Conservation (phyloP, 2,113 vertebrate genomes). For the Eurypyga helias region DNA sequence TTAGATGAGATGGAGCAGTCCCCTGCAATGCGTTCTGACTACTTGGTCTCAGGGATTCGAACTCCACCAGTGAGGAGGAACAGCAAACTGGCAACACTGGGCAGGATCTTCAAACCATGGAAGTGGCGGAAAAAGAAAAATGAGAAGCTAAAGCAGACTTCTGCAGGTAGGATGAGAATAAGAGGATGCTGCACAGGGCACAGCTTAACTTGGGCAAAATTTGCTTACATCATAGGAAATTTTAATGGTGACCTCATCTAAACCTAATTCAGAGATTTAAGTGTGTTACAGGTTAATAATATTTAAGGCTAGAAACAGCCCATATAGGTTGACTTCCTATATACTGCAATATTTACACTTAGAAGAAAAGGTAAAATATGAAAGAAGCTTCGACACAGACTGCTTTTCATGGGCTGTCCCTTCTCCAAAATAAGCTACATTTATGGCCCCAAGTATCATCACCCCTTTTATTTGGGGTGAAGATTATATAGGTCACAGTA, state of each 20-base stretch:
- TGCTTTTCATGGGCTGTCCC: neutral
- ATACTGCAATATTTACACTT: neutral
- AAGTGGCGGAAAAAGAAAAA: conserved; percentile 99
- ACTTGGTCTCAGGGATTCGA: conserved; percentile 89
- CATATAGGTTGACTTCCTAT: neutral
- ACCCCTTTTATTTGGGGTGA: conserved; percentile 2
- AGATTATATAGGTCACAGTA: conserved; percentile 9
- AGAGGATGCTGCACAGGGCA: neutral
- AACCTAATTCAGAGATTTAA: neutral
- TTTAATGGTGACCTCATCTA: neutral
- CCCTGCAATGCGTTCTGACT: conserved; percentile 85
- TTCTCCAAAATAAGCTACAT: neutral
- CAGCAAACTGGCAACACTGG: conserved; percentile 94
- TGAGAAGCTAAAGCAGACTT: conserved; percentile 92
- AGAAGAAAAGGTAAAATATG: neutral
- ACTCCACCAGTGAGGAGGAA: conserved; percentile 92
- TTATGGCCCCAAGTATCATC: neutral
- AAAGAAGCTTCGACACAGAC: neutral
- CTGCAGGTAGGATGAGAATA: conserved; percentile 77
- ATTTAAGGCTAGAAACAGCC: neutral
- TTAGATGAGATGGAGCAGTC: conserved; percentile 93
- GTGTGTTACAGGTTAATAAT: neutral
- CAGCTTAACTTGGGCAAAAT: neutral
- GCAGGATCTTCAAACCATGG: conserved; percentile 98
- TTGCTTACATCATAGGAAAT: rapidly evolving